These are phyloP conservation scores for Gracilinanus agilis DNA, from an alignment of 2,113 vertebrate genomes.

Conservation along the genomic window DNA sequence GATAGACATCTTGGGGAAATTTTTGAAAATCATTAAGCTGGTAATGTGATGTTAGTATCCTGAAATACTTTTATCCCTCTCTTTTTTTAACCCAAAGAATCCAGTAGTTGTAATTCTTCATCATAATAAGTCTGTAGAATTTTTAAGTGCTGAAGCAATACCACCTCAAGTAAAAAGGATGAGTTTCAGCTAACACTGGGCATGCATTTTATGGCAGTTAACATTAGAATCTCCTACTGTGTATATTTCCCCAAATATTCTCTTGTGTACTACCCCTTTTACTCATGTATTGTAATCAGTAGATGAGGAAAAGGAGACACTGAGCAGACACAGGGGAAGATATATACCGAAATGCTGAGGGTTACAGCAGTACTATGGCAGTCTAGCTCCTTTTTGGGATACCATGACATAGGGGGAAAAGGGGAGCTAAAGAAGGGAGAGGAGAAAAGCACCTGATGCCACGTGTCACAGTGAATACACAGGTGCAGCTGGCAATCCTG, in stretches of 20 bases:
- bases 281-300: background rate
- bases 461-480: background rate
- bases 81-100: background rate
- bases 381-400: background rate
- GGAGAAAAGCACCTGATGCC: background rate
- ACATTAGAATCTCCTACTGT: background rate
- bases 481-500: background rate
- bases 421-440: background rate
- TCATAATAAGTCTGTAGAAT: background rate
- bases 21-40: background rate
- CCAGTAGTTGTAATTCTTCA: background rate
- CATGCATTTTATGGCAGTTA: background rate
- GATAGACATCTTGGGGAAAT: background rate
- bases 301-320: background rate
- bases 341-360: background rate
- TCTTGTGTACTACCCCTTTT: background rate
- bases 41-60: background rate
- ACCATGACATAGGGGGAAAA: background rate
- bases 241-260: background rate
- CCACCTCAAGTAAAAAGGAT: background rate
- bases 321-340: background rate
- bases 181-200: background rate
- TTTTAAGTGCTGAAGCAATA: background rate
- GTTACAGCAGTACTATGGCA: background rate
- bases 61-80: background rate